A percentile compares a stretch with the other conserved stretches of the same genome.
Evolutionary conservation across 1,140 invertebrate genomes (phyloP).

Genomic region (Homalodisca vitripennis): DNA sequence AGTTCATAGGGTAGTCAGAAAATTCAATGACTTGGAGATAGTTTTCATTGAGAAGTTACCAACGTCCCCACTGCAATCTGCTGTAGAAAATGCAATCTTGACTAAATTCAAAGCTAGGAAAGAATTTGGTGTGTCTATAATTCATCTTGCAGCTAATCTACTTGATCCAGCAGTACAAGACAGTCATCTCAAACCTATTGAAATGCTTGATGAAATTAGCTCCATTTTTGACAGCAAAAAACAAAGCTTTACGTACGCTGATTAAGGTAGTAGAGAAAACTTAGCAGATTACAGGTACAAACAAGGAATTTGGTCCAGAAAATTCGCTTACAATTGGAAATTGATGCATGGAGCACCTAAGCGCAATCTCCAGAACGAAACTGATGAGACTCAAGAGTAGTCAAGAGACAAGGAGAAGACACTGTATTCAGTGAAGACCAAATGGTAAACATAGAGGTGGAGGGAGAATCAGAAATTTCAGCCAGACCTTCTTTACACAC

Average conservation of each 20-base stretch:
- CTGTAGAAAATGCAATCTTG: constrained; percentile 21
- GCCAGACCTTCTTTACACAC: too few relatives aligned
- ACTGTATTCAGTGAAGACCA: neutral
- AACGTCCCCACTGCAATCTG: constrained; percentile 17
- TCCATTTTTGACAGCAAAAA: constrained; percentile 15
- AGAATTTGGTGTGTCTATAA: neutral
- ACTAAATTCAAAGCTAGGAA: constrained; percentile 8
- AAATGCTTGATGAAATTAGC: constrained; percentile 17
- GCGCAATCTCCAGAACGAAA: constrained; percentile 12
- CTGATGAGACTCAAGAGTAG: constrained; percentile 5
- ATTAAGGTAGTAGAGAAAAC: constrained; percentile 12
- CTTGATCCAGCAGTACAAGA: neutral
- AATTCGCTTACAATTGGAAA: constrained; percentile 24
- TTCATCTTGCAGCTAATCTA: constrained; percentile 23
- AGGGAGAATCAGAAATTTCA: too few relatives aligned
- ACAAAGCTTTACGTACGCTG: neutral
- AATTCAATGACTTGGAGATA: constrained; percentile 22
- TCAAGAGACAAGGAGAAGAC: neutral
- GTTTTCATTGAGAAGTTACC: constrained; percentile 6
- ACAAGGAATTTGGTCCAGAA: constrained; percentile 8
- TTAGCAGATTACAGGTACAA: constrained; percentile 27
- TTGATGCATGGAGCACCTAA: constrained; percentile 6
- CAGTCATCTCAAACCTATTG: neutral
- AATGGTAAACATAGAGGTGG: neutral
- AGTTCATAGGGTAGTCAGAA: constrained; percentile 13